These are phyloP conservation scores for Protodeltote pygarga DNA, from an alignment of 2,888 invertebrate species.

Conservation along the genomic window DNA sequence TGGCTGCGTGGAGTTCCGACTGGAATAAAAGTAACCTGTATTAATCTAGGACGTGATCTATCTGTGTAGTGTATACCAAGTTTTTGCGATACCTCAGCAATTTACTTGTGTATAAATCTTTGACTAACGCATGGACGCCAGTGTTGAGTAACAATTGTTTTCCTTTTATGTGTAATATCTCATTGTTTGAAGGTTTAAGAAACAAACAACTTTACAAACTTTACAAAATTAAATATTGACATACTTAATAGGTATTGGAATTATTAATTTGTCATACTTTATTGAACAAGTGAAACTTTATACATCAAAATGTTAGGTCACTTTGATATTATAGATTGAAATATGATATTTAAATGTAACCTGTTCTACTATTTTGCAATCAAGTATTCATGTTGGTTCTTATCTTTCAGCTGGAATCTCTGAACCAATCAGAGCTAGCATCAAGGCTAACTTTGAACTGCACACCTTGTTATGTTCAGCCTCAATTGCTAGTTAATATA, in stretches of 20 bases:
- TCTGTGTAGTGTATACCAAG: too few species aligned
- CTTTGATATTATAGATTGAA: slow-evolving; percentile 12
- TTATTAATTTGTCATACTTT: slow-evolving; percentile 4
- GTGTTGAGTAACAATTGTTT: too few species aligned
- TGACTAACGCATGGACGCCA: too few species aligned
- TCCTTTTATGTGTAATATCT: too few species aligned
- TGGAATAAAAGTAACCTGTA: too few species aligned
- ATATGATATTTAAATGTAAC: slow-evolving; percentile 17
- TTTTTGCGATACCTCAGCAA: too few species aligned
- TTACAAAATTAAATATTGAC: background rate
- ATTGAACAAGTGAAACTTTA: slow-evolving; percentile 16
- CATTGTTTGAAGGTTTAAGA: too few species aligned
- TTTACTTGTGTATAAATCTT: too few species aligned
- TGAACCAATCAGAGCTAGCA: slow-evolving; percentile 93
- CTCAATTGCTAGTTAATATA: slow-evolving; percentile 89
- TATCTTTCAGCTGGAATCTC: slow-evolving; percentile 90
- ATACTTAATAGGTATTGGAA: too few species aligned
- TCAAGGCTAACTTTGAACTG: slow-evolving; percentile 96
- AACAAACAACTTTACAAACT: too few species aligned
- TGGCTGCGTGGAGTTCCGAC: too few species aligned
- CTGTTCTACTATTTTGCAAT: slow-evolving; percentile 3
- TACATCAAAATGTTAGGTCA: slow-evolving; percentile 4
- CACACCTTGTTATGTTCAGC: slow-evolving; percentile 92
- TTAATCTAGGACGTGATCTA: too few species aligned
- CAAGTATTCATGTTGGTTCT: background rate